Base-by-base conservation (phyloP, 1,140 invertebrate genomes). In the Colletes latitarsis region DNA sequence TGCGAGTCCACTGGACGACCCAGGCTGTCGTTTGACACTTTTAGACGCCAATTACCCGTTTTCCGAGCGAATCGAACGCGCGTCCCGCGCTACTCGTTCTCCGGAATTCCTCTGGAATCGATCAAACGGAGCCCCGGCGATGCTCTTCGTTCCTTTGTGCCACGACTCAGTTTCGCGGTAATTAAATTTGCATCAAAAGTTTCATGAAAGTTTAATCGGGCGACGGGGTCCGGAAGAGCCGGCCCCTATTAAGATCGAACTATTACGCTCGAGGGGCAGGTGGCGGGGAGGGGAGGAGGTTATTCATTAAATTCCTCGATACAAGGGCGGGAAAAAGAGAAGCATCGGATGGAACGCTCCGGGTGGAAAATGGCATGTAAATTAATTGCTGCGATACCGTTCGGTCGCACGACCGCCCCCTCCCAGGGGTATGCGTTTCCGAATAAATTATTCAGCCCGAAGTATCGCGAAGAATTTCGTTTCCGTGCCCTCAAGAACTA, bases 121-220 rank as follows among this genome's bases (percentile, higher is more conserved):
- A 77, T 77, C 74, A 39, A 69, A 77, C 64, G 53, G 30, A 14
- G 14, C 15, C 14, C 30, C 21, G 9, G n/a, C 19, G 15, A 39
- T 58, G 53, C 66, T 63, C 57, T 9, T 41, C 30, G 10, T 57
- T 68, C 39, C 46, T 76, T 58, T 68, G 74, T 57, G 52, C 39
- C 30, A 39, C 63, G 52, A 76, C 74, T 76, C 74, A 68, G 67
- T 67, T 84, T 60, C 72, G 72, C 66, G 68, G 55, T 83, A 84
- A 84, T 84, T 71, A 70, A 84, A 84, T 72, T 84, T 80, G 8
- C 69, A 46, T 74, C 82, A 57, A 57, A 84, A 84, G 57, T 84
- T 84, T 84, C 46, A 43, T 64, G 41, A 52, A 83, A 84, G 76
- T 84, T 84, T 84, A 74, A 84, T 83, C 82, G 82, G 49, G 19